Base-by-base conservation (phyloP, 53 echinoderm and acorn worm species). In the Antedon mediterranea region DNA sequence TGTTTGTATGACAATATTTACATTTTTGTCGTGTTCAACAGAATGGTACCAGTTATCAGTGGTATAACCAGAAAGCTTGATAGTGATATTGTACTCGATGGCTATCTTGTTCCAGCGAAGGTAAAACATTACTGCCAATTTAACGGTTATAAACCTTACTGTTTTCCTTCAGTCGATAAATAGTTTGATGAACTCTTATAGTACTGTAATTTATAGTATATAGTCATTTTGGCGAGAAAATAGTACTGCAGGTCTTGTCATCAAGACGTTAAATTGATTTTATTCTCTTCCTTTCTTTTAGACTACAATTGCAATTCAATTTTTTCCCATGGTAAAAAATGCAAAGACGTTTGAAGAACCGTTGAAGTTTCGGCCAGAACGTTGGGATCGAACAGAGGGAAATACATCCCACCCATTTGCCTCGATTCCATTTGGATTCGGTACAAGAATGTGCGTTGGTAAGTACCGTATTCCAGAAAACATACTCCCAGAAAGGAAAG, bases 71-170 rank as follows among this genome's bases (percentile, higher is more conserved):
- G 84, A 28, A 75, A 79, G 73, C 84, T 84, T 23, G 84, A 84
- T 30, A 70, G 75, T 23, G 84, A 84, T 30, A 84, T 84, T 71
- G 84, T 79, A 28, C 32, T 84, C 15, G 74, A 79, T 9, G 84
- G 84, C 23, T 84, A 84, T 75, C 78, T 73, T 42, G 43, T 84
- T 31, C 84, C 84, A 8, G 74, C 72, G 79, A 79, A 75, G 71
- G 84, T 84, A 37, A 37, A n/a, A n/a, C n/a, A n/a, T n/a, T n/a
- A n/a, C n/a, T n/a, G n/a, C n/a, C n/a, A n/a, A n/a, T n/a, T n/a
- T n/a, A n/a, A n/a, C n/a, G n/a, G n/a, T n/a, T n/a, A n/a, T n/a
- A n/a, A n/a, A n/a, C n/a, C n/a, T n/a, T n/a, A n/a, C n/a, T n/a
- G n/a, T n/a, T n/a, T n/a, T n/a, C n/a, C n/a, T n/a, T n/a, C n/a